phyloP scores from a whole-genome alignment of 2,113 vertebrate species.

The Scophthalmus maximus region DNA sequence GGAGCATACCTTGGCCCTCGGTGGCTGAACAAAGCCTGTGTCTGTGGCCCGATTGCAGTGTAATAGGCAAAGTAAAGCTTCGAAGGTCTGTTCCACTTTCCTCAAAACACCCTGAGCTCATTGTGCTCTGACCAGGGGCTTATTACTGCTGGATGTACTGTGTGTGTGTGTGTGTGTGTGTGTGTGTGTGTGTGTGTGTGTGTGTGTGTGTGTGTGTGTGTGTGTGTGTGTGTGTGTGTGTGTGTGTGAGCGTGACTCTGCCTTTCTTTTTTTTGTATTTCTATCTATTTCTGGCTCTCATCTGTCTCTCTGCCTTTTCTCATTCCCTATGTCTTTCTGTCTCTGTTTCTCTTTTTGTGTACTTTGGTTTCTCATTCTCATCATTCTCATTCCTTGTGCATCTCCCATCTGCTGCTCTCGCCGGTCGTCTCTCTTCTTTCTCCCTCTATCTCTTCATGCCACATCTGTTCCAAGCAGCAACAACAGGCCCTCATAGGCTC shows the following conservation, averaged over 20 bases:
- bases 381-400: neutral
- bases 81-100: constrained; percentile 58
- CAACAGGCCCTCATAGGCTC: neutral
- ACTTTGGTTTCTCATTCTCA: neutral
- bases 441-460: neutral
- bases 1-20: constrained; percentile 17
- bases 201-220: neutral
- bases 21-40: constrained; percentile 47
- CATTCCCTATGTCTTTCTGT: neutral
- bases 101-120: constrained; percentile 57
- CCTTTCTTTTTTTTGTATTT: neutral
- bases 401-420: neutral
- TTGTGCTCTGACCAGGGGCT: constrained; percentile 53
- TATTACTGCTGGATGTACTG: constrained; percentile 60
- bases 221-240: constrained; percentile 7
- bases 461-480: neutral
- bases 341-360: constrained; percentile 7
- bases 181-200: constrained; percentile 34
- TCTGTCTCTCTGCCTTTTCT: constrained; percentile 2
- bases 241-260: constrained; percentile 8
- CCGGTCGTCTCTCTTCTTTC: neutral
- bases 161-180: constrained; percentile 8
- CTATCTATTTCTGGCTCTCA: constrained; percentile 9
- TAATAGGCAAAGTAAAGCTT: constrained; percentile 68
- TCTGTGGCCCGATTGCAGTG: constrained; percentile 64